Conservation (phyloP, 2,888 invertebrate genomes). For the Ornithoptera priamus region DNA sequence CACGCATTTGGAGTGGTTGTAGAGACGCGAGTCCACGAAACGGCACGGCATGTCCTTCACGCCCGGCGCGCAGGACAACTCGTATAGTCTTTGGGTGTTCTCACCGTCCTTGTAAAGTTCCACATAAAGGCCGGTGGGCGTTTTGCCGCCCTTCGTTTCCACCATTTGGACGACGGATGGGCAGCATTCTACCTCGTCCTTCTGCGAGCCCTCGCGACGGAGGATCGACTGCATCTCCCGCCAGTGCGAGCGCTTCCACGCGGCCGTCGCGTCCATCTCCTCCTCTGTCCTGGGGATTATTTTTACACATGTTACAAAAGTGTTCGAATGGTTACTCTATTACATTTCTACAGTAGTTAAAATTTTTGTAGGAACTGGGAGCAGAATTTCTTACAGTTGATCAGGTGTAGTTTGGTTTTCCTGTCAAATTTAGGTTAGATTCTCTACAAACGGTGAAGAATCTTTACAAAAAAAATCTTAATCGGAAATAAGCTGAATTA, state of each 20-base stretch:
- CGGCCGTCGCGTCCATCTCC: conserved; percentile 63
- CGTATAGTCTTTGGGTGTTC: conserved; percentile 86
- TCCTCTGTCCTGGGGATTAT: conserved; percentile 59
- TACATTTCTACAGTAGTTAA: no score
- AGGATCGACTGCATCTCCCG: conserved; percentile 84
- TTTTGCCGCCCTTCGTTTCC: conserved; percentile 88
- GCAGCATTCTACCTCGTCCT: conserved; percentile 86
- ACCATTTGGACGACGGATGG: conserved; percentile 88
- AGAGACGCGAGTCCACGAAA: conserved; percentile 85
- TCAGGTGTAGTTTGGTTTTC: no score
- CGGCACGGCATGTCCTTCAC: conserved; percentile 86
- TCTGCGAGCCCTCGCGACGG: conserved; percentile 71
- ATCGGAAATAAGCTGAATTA: no score
- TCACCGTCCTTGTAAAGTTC: conserved; percentile 87
- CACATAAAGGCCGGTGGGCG: conserved; percentile 85
- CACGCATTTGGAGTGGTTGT: conserved; percentile 87
- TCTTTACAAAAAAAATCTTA: no score
- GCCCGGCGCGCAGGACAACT: conserved; percentile 86
- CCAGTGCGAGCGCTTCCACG: conserved; percentile 80
- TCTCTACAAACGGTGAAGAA: no score
- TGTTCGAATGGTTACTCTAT: background rate
- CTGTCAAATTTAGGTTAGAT: no score
- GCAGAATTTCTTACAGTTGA: no score
- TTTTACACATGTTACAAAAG: background rate
- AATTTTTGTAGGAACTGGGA: no score